Evolutionary conservation across 1,140 invertebrate genomes (phyloP), one percentile per base, ranked within the genome.

Genomic region (Teleogryllus occipitalis): DNA sequence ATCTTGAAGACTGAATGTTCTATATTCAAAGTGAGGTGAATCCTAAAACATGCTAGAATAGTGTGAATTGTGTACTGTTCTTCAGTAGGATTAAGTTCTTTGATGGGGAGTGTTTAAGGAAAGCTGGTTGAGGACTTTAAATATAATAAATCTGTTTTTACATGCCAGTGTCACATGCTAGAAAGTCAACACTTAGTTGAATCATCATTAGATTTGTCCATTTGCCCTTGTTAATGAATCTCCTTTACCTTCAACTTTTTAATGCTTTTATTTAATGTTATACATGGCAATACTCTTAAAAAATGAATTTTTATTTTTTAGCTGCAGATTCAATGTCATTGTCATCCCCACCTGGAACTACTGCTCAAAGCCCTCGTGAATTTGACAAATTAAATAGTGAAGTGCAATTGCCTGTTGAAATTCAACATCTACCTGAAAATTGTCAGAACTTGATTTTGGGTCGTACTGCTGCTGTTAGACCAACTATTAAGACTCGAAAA

Each of bases 371-470:
- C 49, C 81, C 80, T 47, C 79, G 76, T 39, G 83, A 83, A 48
- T 81, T 81, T 74, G 78, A 78, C 47, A 75, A 77, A 22, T 39
- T 79, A 72, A 39, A 46, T 18, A 65, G 39, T 10, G 80, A 81
- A 46, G 79, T 81, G 65, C 75, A 77, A 14, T 81, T 89, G 75
- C 85, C 87, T 7, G 84, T 86, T 22, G 85, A 87, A 81, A 81
- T 89, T 48, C 86, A 87, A 82, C 85, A 88, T 81, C 84, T 92
- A 77, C 87, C 87, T 0, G 88, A 89, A 27, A 88, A 89, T 77
- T 85, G 88, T 47, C 85, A 87, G 21, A 86, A 87, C 80, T 86
- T 88, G 49, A 83, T 92, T 15, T 87, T 91, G 84, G 91, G 91
- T 15, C 85, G 88, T 80, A 85, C 90, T 0, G 86, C 86, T 0